Conservation (phyloP, 2,797 vertebrate species). For the Gadopsis marmoratus region DNA sequence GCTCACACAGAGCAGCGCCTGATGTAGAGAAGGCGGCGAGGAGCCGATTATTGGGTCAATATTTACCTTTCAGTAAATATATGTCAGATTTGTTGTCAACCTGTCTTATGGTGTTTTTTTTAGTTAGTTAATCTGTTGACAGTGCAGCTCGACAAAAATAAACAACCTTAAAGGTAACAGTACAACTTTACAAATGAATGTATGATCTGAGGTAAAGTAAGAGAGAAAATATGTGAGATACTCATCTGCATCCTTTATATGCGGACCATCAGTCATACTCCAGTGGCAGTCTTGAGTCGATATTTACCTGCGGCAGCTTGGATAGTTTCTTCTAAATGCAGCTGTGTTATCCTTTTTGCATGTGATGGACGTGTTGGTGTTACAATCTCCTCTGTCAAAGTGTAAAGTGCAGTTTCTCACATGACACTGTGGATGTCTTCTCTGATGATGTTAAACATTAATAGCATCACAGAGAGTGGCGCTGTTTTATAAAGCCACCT, state of each 20-base stretch:
- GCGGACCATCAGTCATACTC: neutral
- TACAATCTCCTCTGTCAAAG: conserved; percentile 45
- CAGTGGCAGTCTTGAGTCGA: neutral
- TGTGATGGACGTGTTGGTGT: conserved; percentile 30
- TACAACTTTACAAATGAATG: neutral
- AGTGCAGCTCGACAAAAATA: neutral
- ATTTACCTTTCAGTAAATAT: neutral
- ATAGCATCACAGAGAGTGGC: conserved; percentile 53
- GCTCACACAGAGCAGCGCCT: neutral
- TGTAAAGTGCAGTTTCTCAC: conserved; percentile 86
- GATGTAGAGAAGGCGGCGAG: neutral
- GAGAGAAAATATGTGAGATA: neutral
- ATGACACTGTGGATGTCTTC: conserved; percentile 77
- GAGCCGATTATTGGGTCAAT: neutral
- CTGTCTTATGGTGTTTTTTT: neutral
- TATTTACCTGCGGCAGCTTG: conserved; percentile 30
- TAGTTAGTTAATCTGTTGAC: neutral
- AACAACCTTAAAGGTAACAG: neutral
- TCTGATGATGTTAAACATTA: conserved; percentile 85
- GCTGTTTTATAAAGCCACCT: conserved; percentile 19
- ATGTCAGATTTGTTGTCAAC: neutral
- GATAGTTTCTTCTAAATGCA: neutral
- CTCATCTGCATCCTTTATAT: neutral
- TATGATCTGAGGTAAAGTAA: neutral
- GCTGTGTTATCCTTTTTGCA: neutral